Evolutionary conservation across 2,113 vertebrate genomes (phyloP), one percentile per base, ranked within the genome.

Genomic region (Zosterops borbonicus): DNA sequence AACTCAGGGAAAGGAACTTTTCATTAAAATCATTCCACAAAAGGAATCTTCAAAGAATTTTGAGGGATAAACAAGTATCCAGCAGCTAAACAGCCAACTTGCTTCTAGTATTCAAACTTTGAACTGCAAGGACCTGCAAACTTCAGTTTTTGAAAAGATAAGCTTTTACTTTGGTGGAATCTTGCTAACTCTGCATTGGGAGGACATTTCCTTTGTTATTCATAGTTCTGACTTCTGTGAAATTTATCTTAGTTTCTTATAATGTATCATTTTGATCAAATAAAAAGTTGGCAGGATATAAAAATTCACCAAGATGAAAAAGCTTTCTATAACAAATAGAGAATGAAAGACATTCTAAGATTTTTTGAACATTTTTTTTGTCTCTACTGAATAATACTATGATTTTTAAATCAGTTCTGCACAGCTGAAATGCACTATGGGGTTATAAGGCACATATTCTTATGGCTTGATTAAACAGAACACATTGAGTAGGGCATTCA

Each of bases 221-320:
- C 79, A 67, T 35, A 67, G 85, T 31, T 90, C 52, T 67, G 49
- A 58, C 14, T 71, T 88, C 59, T 83, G 71, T 63, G 55, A 92
- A 94, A 96, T 80, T 90, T 89, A 83, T 86, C 73, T 74, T 59
- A 58, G 75, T 86, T 90, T 90, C 73, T 74, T 78, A 93, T 39
- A 80, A 63, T 6, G 2, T 42, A 93, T 78, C 59, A 90, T 81
- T 92, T 67, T 77, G 68, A 90, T 92, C 20, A 94, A 94, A 88
- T 55, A 83, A 93, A 86, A 88, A 74, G 59, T 89, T 93, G 88
- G 68, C 88, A 92, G 79, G 23, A 55, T 59, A 55, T 59, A 86
- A 94, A 68, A 63, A 89, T 77, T 80, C 86, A 86, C 47, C 39
- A 81, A 74, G 86, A 95, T 90, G 42, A 96, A 94, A 93, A 83